Conservation (phyloP, 1,140 invertebrate genomes). For the Glomeris maerens region DNA sequence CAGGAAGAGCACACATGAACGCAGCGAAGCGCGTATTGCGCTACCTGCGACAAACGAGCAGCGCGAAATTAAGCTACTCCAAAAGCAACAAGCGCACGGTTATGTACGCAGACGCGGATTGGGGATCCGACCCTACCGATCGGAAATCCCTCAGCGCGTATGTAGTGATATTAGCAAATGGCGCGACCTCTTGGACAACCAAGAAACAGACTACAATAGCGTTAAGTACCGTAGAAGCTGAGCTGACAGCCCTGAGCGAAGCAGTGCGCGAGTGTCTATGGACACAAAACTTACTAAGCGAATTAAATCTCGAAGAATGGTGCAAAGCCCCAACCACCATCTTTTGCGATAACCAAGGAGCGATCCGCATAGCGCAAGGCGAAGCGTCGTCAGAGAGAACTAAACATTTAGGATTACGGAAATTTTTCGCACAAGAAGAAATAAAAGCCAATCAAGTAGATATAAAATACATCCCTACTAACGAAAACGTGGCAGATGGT, state of each 20-base stretch:
- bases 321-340: too few species aligned
- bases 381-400: too few species aligned
- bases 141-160: slow-evolving; percentile 7
- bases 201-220: slow-evolving; percentile 9
- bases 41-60: slow-evolving; percentile 1
- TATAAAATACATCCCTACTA: too few species aligned
- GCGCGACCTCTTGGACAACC: neutral
- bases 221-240: slow-evolving; percentile 5
- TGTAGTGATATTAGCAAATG: too few species aligned
- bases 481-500: too few species aligned
- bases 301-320: too few species aligned
- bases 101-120: slow-evolving; percentile 1
- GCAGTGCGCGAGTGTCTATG: slow-evolving; percentile 18
- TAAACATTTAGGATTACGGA: too few species aligned
- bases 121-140: slow-evolving; percentile 4
- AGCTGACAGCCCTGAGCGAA: neutral
- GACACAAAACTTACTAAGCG: too few species aligned
- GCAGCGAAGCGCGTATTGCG: neutral
- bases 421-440: too few species aligned
- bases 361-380: too few species aligned
- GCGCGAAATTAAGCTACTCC: neutral
- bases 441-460: too few species aligned
- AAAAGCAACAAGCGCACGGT: neutral
- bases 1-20: neutral
- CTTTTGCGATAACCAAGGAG: too few species aligned